Evolutionary conservation across 2,888 invertebrate species (phyloP).

Genomic region (Drosophila fulvimacula): DNA sequence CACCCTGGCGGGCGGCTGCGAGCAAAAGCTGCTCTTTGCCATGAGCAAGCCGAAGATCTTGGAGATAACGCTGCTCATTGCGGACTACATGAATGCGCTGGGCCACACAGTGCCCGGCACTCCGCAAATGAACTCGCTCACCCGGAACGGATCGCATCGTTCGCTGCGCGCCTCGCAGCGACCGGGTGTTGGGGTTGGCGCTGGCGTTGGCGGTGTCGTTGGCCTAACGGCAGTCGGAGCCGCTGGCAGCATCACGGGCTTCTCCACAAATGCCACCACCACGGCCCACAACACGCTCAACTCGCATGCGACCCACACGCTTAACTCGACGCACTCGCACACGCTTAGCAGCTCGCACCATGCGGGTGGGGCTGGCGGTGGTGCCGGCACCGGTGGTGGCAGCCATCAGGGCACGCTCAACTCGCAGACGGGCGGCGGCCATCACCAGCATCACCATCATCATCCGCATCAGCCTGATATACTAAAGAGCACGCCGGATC

Average conservation of each 20-base stretch:
- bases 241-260: constrained; percentile 70
- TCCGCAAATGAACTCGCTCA: constrained; percentile 92
- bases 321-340: constrained; percentile 85
- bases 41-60: constrained; percentile 96
- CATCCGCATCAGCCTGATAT: constrained; percentile 89
- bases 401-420: constrained; percentile 84
- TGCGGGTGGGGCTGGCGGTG: constrained; percentile 61
- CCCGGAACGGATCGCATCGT: constrained; percentile 89
- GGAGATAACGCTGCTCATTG: constrained; percentile 95
- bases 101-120: constrained; percentile 91
- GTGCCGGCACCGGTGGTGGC: constrained; percentile 62
- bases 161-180: constrained; percentile 85
- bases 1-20: constrained; percentile 79
- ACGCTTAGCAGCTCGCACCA: constrained; percentile 84
- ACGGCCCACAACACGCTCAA: constrained; percentile 87
- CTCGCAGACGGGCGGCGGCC: constrained; percentile 76
- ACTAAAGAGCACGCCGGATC: constrained; percentile 94
- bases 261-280: constrained; percentile 84
- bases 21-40: constrained; percentile 94
- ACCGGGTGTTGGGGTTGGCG: constrained; percentile 59
- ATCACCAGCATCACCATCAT: constrained; percentile 87
- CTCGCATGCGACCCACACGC: constrained; percentile 86
- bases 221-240: constrained; percentile 59
- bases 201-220: constrained; percentile 46
- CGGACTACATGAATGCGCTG: constrained; percentile 96